phyloP scores from a whole-genome alignment of 2,113 vertebrate species.

The Pseudorectes ferrugineus region DNA sequence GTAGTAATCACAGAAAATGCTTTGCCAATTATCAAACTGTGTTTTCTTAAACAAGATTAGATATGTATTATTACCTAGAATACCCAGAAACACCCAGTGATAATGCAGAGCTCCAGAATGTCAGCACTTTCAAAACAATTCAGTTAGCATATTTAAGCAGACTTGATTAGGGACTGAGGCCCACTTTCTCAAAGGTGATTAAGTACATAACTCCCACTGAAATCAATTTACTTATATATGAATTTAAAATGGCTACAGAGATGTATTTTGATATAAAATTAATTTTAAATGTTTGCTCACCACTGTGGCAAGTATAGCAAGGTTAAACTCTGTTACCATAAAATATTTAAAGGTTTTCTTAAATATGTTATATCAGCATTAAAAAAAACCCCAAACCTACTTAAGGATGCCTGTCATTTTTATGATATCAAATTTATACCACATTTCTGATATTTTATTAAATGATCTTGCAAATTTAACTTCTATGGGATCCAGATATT shows the following conservation, averaged over 20 bases:
- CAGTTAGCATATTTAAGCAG: not conserved
- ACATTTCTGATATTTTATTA: not conserved
- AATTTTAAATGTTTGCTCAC: not conserved
- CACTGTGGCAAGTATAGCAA: not conserved
- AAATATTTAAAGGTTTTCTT: not conserved
- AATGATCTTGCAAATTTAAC: not conserved
- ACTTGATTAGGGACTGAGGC: not conserved
- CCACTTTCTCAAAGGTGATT: slow-evolving; percentile 28
- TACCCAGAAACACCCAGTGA: not conserved
- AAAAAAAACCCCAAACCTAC: not conserved
- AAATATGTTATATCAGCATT: not conserved
- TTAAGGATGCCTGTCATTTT: not conserved
- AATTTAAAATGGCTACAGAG: not conserved
- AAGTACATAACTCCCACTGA: slow-evolving; percentile 1
- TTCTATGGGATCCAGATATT: not conserved
- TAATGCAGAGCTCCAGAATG: not conserved
- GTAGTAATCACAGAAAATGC: not conserved
- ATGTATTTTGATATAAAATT: not conserved
- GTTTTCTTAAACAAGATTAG: not conserved
- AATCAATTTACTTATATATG: slow-evolving; percentile 29
- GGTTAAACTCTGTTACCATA: not conserved
- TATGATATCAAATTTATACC: not conserved
- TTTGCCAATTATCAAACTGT: not conserved
- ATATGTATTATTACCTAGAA: not conserved
- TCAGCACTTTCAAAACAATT: slow-evolving; percentile 19